Percentiles rank a stretch among this genome's conserved stretches.
phyloP scores from a whole-genome alignment of 2,113 vertebrate genomes.

The Centrocercus urophasianus region DNA sequence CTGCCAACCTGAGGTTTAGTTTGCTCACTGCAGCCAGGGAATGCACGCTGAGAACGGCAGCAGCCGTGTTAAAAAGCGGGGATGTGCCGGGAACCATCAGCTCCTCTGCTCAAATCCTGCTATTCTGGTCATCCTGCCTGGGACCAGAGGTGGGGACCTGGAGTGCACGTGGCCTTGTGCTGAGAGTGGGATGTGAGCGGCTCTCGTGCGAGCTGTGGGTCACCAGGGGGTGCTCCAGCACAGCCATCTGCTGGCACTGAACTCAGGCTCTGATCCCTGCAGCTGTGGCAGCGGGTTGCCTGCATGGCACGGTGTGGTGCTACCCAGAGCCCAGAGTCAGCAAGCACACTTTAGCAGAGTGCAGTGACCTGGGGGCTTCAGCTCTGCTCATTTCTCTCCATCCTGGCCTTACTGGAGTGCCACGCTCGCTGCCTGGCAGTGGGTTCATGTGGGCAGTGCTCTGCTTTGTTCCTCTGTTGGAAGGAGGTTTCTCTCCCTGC shows the following conservation, averaged over 20 bases:
- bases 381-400: too few species aligned
- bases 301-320: too few species aligned
- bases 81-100: neutral
- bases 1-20: neutral
- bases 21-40: neutral
- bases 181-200: rapidly evolving
- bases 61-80: neutral
- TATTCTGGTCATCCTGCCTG: rapidly evolving
- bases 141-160: rapidly evolving
- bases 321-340: too few species aligned
- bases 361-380: too few species aligned
- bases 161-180: rapidly evolving
- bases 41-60: neutral
- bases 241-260: neutral
- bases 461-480: neutral
- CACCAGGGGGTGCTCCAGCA: constrained; percentile 27
- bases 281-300: too few species aligned
- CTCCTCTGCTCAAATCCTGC: neutral
- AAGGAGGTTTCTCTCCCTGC: neutral
- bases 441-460: neutral
- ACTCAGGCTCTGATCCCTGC: too few species aligned
- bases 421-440: too few species aligned
- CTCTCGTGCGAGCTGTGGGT: rapidly evolving
- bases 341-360: too few species aligned
- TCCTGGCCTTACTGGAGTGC: too few species aligned